Conservation (phyloP, 2,797 vertebrate genomes). For the Notolepis coatsorum region DNA sequence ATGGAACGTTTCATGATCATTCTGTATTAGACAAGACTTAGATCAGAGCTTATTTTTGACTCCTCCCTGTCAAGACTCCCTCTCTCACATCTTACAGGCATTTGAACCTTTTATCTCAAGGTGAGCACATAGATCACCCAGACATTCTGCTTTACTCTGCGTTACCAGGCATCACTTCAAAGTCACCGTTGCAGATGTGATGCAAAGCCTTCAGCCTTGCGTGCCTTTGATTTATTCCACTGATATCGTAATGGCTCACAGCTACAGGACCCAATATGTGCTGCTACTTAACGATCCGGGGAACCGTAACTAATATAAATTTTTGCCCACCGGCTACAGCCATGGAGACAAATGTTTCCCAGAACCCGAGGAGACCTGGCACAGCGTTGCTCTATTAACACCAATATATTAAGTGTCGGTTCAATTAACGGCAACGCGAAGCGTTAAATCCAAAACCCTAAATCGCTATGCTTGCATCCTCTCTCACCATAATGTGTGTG, state of each 20-base stretch:
- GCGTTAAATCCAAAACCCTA: conserved; percentile 27
- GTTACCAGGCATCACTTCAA: conserved; percentile 41
- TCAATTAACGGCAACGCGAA: conserved; percentile 18
- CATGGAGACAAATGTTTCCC: too few species aligned
- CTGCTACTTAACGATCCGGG: too few species aligned
- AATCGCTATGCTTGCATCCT: not conserved
- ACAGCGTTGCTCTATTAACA: too few species aligned
- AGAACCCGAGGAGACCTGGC: too few species aligned
- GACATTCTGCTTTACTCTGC: conserved; percentile 39
- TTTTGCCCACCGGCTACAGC: too few species aligned
- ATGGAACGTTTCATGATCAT: too few species aligned
- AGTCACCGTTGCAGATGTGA: conserved; percentile 63
- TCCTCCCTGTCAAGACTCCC: conserved; percentile 35
- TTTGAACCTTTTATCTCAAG: conserved; percentile 68
- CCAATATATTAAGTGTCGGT: conserved; percentile 25
- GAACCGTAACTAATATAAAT: too few species aligned
- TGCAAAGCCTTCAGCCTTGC: too few species aligned
- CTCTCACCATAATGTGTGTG: not conserved
- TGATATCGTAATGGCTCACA: conserved; percentile 37
- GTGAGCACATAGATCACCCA: conserved; percentile 53
- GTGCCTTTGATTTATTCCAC: conserved; percentile 42
- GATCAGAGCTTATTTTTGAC: conserved; percentile 49
- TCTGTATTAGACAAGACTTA: conserved; percentile 40
- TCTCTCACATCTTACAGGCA: conserved; percentile 12
- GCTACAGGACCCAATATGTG: too few species aligned